Percentiles rank a stretch among this genome's conserved stretches.
These are phyloP conservation scores for Hippolais icterina DNA, from an alignment of 2,113 vertebrate genomes.

Conservation along the genomic window DNA sequence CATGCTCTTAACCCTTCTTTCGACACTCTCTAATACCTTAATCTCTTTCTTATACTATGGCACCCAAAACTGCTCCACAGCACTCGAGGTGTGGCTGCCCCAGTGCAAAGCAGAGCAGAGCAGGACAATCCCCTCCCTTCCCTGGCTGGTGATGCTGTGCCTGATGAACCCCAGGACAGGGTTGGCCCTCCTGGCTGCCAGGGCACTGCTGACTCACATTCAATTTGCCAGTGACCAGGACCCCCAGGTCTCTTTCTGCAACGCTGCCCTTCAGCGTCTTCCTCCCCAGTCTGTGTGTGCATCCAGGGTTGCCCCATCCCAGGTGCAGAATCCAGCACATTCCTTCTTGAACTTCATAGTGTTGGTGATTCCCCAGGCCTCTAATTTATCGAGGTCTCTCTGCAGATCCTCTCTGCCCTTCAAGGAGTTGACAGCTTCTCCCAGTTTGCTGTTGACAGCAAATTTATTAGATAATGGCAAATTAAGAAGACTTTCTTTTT, in stretches of 20 bases:
- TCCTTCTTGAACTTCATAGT: fast-evolving
- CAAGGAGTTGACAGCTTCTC: neutral
- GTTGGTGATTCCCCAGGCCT: neutral
- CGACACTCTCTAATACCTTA: neutral
- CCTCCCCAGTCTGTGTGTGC: neutral
- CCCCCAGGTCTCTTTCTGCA: neutral
- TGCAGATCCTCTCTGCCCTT: neutral
- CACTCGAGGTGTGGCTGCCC: fast-evolving
- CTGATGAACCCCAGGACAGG: fast-evolving
- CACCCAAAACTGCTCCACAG: fast-evolving
- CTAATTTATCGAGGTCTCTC: neutral
- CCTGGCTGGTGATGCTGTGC: fast-evolving
- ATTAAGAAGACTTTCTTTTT: neutral
- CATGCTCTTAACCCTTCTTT: neutral
- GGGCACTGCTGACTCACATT: fast-evolving
- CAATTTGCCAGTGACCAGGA: fast-evolving
- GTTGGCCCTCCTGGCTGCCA: neutral
- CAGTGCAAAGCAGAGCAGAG: neutral
- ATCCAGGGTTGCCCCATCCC: too few species aligned
- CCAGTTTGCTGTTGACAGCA: neutral
- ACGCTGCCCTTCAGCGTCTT: fast-evolving
- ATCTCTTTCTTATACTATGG: too few species aligned
- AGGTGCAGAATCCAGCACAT: neutral
- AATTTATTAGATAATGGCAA: neutral
- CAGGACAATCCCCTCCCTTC: fast-evolving